Percentiles rank a stretch among this genome's conserved stretches.
phyloP scores from a whole-genome alignment of 1,140 invertebrate genomes.

The Drosophila lowei region DNA sequence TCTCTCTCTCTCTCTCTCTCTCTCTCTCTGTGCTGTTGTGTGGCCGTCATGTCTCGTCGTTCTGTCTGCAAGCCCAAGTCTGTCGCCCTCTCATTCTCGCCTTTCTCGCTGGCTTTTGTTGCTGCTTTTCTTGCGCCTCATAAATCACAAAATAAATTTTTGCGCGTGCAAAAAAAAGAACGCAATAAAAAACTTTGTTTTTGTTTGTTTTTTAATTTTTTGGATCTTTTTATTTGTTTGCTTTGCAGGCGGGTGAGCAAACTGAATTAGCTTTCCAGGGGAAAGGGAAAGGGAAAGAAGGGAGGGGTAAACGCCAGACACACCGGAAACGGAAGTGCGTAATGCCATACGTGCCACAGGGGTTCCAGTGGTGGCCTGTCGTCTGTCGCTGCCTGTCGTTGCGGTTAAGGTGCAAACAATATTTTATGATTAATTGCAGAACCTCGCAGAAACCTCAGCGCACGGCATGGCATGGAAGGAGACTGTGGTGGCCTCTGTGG shows the following conservation, averaged over 20 bases:
- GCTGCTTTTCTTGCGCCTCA: slow-evolving; percentile 67
- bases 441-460: slow-evolving; percentile 26
- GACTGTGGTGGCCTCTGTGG: slow-evolving; percentile 1
- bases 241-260: slow-evolving; percentile 50
- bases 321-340: slow-evolving; percentile 75
- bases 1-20: too few species aligned
- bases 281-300: not conserved
- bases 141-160: slow-evolving; percentile 73
- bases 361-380: slow-evolving; percentile 19
- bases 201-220: slow-evolving; percentile 63
- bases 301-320: slow-evolving; percentile 1
- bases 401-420: slow-evolving; percentile 64
- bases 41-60: slow-evolving; percentile 43
- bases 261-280: slow-evolving; percentile 41
- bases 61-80: slow-evolving; percentile 52
- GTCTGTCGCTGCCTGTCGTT: not conserved
- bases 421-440: slow-evolving; percentile 76
- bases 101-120: slow-evolving; percentile 13
- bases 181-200: slow-evolving; percentile 71
- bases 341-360: slow-evolving; percentile 69
- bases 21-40: slow-evolving; percentile 8
- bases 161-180: slow-evolving; percentile 67
- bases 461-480: slow-evolving; percentile 18
- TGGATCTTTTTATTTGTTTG: slow-evolving; percentile 55
- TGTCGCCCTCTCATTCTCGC: slow-evolving; percentile 39